Evolutionary conservation across 2,113 vertebrate species (phyloP), one percentile per base, ranked within the genome.

Genomic region (Polyodon spathula): DNA sequence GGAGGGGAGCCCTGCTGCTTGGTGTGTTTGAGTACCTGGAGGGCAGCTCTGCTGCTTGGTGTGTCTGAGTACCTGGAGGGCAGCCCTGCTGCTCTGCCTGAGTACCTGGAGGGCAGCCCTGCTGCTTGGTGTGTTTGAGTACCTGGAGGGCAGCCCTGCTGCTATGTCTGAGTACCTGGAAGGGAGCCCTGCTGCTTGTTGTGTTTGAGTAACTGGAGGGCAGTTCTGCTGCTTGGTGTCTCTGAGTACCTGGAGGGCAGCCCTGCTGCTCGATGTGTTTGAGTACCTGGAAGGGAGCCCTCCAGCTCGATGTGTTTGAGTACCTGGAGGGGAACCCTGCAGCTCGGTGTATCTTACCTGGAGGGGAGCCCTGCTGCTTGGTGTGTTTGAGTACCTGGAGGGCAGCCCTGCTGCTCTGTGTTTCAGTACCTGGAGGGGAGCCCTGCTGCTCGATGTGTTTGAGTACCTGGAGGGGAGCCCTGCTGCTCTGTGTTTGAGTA

Each of bases 231-330:
- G 46, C n/a, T 10, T 50, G 39, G 53, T 4, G 63, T 75, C 97
- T 95, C 92, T 90, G 91, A 8, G 63, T 75, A 98, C 96, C 92
- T 90, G 91, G 82, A 56, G 94, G 92, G 54, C 92, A 94, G 60
- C 81, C 83, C 70, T 84, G 90, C n/a, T n/a, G 86, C 76, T 90
- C 8, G 4, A n/a, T 16, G 37, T 48, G 1, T 39, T 10, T 40
- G 54, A 37, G 12, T 27, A 27, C 27, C 27, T 27, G 27, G 27
- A 27, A 3, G 27, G 27, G 27, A 27, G 27, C 27, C 27, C 27
- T 27, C 2, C 27, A 27, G 27, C 27, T 27, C 27, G 1, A 3
- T 27, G 27, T 27, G 27, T 3, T 3, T 27, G 27, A 27, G 27
- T 27, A 27, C 27, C 27, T 27, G 27, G 27, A 27, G 27, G 27